phyloP scores from a whole-genome alignment of 1,140 invertebrate species.

The Plutomurus gul region DNA sequence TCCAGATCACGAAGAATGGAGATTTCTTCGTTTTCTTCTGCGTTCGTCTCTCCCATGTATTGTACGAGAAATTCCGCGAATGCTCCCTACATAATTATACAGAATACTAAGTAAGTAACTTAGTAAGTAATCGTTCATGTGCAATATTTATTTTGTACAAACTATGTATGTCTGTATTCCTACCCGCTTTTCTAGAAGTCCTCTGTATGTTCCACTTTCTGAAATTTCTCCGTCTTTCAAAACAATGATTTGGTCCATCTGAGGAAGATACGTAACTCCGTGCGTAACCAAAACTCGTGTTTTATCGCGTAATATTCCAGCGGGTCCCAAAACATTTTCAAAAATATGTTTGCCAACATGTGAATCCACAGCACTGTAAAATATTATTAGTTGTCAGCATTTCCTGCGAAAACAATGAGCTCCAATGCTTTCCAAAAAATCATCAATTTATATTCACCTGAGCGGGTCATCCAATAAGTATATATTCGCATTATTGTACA shows the following conservation, averaged over 20 bases:
- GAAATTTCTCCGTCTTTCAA: constrained; percentile 57
- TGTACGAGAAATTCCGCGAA: constrained; percentile 54
- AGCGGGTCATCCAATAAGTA: constrained; percentile 69
- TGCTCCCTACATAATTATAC: constrained; percentile 54
- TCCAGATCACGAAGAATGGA: background rate
- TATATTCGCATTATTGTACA: constrained; percentile 57
- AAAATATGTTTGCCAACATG: constrained; percentile 63
- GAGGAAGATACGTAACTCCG: constrained; percentile 58
- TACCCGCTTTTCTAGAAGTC: constrained; percentile 52
- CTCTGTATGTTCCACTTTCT: constrained; percentile 57
- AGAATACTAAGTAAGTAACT: background rate
- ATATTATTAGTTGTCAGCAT: too few relatives aligned
- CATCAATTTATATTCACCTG: too few relatives aligned
- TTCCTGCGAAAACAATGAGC: too few relatives aligned
- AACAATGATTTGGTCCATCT: constrained; percentile 57
- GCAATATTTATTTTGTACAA: background rate
- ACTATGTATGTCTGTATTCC: constrained; percentile 21
- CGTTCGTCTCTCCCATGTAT: constrained; percentile 32
- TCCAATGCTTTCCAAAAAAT: too few relatives aligned
- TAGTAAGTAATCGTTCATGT: background rate
- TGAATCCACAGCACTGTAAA: constrained; percentile 65
- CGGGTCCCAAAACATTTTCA: constrained; percentile 58
- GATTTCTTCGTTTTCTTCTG: background rate
- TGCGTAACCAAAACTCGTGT: constrained; percentile 57
- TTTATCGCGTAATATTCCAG: constrained; percentile 54